Base-by-base conservation (phyloP, 2,113 vertebrate species). In the Solea solea region DNA sequence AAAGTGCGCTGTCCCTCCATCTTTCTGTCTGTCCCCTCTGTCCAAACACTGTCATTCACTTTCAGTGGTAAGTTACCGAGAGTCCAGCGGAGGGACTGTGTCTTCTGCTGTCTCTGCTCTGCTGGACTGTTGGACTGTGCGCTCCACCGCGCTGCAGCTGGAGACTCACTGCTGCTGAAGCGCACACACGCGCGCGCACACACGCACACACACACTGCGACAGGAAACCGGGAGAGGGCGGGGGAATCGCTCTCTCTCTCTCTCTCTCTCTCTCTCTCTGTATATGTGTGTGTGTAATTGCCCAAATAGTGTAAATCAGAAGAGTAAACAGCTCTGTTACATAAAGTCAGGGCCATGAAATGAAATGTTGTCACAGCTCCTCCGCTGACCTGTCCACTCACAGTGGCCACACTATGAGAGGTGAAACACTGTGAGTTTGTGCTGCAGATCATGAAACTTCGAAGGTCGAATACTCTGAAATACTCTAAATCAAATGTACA, bases 141-240 rank as follows among this genome's bases (percentile, higher is more conserved):
- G 65, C 73, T 85, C 75, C 73, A 25, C 72, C 81, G 81, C 70
- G 71, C 82, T 70, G 72, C 84, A 87, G 84, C 87, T 84, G 82
- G 74, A 86, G 80, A 82, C 45, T 85, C 73, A 85, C 75, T 82
- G 84, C 72, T 45, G 25, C 64, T 63, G 74, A 76, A 41, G 25
- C 28, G 28, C 67, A 49, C 50, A 64, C 54, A 64, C 34, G n/a
- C 40, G 52, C 34, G 44, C 48, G 8, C 48, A 16, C 13, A 16
- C 28, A 16, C 68, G 16, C 28, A 16, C 68, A 44, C 50, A 68
- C 50, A 65, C 40, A n/a, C 25, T 27, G 50, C 40, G 39, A 54
- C 84, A 87, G 85, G 88, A 88, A 90, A 86, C 78, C 39, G 50
- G 65, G 73, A 57, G 71, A 80, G 72, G 64, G 40, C 69, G 61